Base-by-base conservation (phyloP, 2,888 invertebrate genomes). In the Idaea straminata region DNA sequence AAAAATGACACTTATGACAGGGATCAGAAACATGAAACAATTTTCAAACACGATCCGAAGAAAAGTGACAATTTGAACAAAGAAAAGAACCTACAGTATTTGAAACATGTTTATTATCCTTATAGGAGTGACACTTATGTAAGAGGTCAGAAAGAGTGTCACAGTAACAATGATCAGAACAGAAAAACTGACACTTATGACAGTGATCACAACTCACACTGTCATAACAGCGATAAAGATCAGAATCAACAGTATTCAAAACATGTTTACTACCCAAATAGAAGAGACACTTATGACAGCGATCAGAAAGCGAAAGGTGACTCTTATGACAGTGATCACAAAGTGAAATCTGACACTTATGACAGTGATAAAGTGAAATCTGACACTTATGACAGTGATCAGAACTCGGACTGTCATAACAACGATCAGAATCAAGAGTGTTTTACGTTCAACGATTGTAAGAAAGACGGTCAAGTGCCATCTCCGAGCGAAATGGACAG, bases 401-500 rank as follows among this genome's bases (percentile, higher is more conserved):
- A 47, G 47, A 47, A 47, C 2, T 4, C 13, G 0, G 47, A 47
- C 47, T 4, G 47, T 47, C 47, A 47, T 7, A 47, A 47, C 13
- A 13, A 7, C 47, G 10, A 59, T 10, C 13, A 59, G 13, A 59
- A 7, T 16, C 5, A 6, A 34, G 34, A 59, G 5, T 16, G 82
- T 0, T 87, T 88, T 61, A 72, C 78, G 25, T 89, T 86, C 69
- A 85, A 88, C 7, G 85, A 84, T 57, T 77, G 79, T 0, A 82
- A 75, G 57, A 77, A 70, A 63, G 71, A 69, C 57, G 83, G 82
- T 36, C 91, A 91, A 72, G 94, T 96, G 67, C 96, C 97, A 6
- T 95, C 96, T 0, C 94, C 95, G 0, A 92, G 94, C 38, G 96
- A 96, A 72, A 95, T 96, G 87, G 95, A 95, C 64, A 93, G 94